Evolutionary conservation across 2,797 vertebrate genomes (phyloP).

Genomic region (Danio choprae): DNA sequence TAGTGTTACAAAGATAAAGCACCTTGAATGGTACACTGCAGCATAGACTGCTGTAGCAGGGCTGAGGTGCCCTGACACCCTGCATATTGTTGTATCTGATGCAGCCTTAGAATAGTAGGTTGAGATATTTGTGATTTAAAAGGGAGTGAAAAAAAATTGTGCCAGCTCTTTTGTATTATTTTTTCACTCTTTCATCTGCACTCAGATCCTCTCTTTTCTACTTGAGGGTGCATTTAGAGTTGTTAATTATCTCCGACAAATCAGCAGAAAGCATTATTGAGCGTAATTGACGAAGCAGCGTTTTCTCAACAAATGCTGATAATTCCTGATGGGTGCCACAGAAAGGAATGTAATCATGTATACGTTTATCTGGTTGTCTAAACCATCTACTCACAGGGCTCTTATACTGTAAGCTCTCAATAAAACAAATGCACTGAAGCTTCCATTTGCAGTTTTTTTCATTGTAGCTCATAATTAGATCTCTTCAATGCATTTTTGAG

Average conservation of each 20-base stretch:
- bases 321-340: not conserved
- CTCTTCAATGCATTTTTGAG: not conserved
- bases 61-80: slow-evolving; percentile 42
- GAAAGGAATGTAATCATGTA: slow-evolving; percentile 65
- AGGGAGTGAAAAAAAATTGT: slow-evolving; percentile 57
- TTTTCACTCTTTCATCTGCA: slow-evolving; percentile 36
- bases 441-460: not conserved
- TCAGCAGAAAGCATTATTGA: slow-evolving; percentile 66
- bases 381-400: slow-evolving; percentile 4
- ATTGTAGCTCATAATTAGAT: not conserved
- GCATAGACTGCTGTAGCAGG: slow-evolving; percentile 41
- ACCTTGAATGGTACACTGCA: slow-evolving; percentile 41
- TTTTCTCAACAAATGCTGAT: slow-evolving; percentile 39
- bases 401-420: slow-evolving; percentile 6
- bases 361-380: slow-evolving; percentile 55
- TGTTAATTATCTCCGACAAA: slow-evolving; percentile 74
- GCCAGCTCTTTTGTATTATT: slow-evolving; percentile 70
- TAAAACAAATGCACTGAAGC: slow-evolving; percentile 8
- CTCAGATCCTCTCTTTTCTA: slow-evolving; percentile 57
- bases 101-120: slow-evolving; percentile 54
- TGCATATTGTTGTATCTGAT: slow-evolving; percentile 60
- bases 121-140: slow-evolving; percentile 65
- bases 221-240: slow-evolving; percentile 77
- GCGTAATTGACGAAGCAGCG: slow-evolving; percentile 54
- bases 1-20: slow-evolving; percentile 57